Base-by-base conservation (phyloP, 92 coral and sea anemone genomes). In the Chrysogorgia sp. region DNA sequence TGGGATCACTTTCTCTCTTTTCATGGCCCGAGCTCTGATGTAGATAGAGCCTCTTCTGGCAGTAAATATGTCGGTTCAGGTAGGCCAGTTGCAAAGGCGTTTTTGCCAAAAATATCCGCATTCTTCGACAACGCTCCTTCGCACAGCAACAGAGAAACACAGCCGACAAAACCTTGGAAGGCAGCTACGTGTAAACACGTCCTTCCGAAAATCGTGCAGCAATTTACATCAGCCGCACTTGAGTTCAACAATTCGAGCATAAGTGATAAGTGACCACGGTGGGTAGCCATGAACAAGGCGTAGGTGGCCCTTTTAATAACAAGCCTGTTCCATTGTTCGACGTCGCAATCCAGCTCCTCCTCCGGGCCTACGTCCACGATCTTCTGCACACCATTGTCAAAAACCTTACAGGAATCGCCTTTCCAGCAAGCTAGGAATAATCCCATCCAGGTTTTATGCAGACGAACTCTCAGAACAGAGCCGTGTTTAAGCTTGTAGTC, bases 91-190 rank as follows among this genome's bases (percentile, higher is more conserved):
- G 79, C 24, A 93, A 74, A 0, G 98, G 86, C 20, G 89, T 93
- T 71, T n/a, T 92, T 93, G 9, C 90, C 97, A 41, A 87, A 81
- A 33, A 68, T 59, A 66, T 93, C 98, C 14, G 86, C 58, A 15
- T 85, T 87, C 83, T 83, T 84, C 17, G 86, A 84, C 60, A 89
- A 28, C 25, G 97, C 92, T 7, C 98, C 98, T 63, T 93, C 98
- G 31, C 92, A 85, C 0, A 96, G 86, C 50, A 96, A 63, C 43
- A 96, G 56, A 0, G 99, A 92, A 0, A 96, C 99, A 47, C 99
- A 96, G 2, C 99, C 99, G 10, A 96, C 99, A 82, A 96, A 96
- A 0, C 99, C 99, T 81, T 96, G 99, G 45, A 86, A 89, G 0
- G 99, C 88, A 5, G 97, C 99, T 0, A 88, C 91, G 65, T 96